phyloP scores from a whole-genome alignment of 1,140 invertebrate species.

The Oppia nitens region DNA sequence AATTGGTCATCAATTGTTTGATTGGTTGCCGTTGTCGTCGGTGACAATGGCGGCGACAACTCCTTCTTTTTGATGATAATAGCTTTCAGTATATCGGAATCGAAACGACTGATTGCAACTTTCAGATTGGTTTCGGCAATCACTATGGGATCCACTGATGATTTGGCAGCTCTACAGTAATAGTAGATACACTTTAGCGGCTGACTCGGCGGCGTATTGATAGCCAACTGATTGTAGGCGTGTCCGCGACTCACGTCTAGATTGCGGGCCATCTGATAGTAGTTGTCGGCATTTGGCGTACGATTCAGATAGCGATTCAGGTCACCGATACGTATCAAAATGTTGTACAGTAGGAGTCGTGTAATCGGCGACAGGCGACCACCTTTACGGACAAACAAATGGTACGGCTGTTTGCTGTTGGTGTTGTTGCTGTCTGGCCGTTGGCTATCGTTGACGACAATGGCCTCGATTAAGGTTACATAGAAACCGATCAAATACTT shows the following conservation, averaged over 20 bases:
- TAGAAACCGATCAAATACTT: conserved; percentile 14
- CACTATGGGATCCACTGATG: conserved; percentile 10
- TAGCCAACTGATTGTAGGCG: conserved; percentile 18
- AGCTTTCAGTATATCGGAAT: background rate
- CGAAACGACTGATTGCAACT: background rate
- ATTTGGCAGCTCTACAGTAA: conserved; percentile 9
- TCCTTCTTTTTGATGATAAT: background rate
- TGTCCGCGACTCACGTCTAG: conserved; percentile 12
- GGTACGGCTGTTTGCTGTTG: background rate
- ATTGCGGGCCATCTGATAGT: conserved; percentile 15
- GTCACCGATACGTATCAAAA: conserved; percentile 17
- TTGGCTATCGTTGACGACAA: background rate
- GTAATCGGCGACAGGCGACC: background rate
- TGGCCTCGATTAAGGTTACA: background rate
- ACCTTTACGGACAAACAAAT: background rate
- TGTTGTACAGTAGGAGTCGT: conserved; percentile 13
- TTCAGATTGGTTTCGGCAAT: conserved; percentile 13
- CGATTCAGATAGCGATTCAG: conserved; percentile 14
- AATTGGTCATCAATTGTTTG: background rate
- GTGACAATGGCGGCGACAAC: background rate
- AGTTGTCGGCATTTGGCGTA: conserved; percentile 6
- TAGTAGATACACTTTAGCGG: conserved; percentile 11
- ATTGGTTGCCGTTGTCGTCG: background rate
- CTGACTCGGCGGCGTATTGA: conserved; percentile 7
- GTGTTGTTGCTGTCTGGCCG: too few relatives aligned